Evolutionary conservation across 2,797 vertebrate species (phyloP).

Genomic region (Pangasius djambal): DNA sequence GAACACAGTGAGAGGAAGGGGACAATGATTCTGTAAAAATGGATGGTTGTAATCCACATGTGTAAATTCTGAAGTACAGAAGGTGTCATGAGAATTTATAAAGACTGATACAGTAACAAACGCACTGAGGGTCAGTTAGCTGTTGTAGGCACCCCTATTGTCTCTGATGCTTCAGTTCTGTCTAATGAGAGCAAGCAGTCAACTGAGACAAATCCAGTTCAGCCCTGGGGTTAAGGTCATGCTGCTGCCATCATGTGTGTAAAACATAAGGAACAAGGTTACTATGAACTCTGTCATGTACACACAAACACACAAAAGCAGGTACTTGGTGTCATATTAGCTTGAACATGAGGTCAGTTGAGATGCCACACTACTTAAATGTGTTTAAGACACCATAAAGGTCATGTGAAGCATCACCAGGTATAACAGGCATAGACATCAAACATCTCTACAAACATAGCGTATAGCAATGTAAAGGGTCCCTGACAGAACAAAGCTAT

Average conservation of each 20-base stretch:
- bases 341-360: background rate
- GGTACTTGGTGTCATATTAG: background rate
- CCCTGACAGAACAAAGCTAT: background rate
- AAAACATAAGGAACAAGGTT: conserved; percentile 30
- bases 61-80: conserved; percentile 19
- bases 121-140: background rate
- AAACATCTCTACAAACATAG: background rate
- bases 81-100: conserved; percentile 17
- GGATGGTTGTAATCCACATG: background rate
- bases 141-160: conserved; percentile 11
- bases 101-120: conserved; percentile 9
- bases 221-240: conserved; percentile 47
- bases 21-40: background rate
- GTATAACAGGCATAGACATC: background rate
- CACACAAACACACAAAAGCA: conserved; percentile 19
- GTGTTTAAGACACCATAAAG: background rate
- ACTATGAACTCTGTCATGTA: conserved; percentile 23
- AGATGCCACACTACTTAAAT: background rate
- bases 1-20: background rate
- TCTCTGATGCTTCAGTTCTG: conserved; percentile 8
- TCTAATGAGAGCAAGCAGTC: conserved; percentile 53
- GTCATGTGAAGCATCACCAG: conserved; percentile 4
- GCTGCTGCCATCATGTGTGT: conserved; percentile 37
- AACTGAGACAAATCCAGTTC: conserved; percentile 46
- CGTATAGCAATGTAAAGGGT: background rate